These are phyloP conservation scores for Etheostoma perlongum DNA, from an alignment of 2,797 vertebrate species.

Conservation along the genomic window DNA sequence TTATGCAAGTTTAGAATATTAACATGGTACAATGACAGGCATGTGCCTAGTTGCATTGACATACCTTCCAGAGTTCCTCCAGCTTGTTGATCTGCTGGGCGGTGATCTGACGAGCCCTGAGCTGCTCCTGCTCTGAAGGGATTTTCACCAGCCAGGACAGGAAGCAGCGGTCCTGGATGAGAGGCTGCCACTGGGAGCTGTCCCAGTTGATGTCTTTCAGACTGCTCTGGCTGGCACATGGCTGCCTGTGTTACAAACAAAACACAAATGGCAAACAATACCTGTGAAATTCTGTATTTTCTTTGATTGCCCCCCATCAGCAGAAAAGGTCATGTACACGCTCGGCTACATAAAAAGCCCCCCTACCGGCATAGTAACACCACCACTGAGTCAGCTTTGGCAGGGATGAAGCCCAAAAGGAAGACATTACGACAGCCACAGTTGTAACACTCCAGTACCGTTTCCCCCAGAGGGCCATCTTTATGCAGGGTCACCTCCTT, in stretches of 20 bases:
- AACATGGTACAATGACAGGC: constrained; percentile 9
- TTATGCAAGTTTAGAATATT: constrained; percentile 20
- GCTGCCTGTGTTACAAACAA: constrained; percentile 85
- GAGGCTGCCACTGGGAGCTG: constrained; percentile 98
- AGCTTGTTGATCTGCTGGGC: constrained; percentile 99
- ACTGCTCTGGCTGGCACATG: constrained; percentile 99
- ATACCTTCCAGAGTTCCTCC: constrained; percentile 99
- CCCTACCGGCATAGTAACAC: constrained; percentile 94
- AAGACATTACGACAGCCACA: constrained; percentile 98
- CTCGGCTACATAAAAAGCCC: background rate
- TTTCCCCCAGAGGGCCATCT: constrained; percentile 96
- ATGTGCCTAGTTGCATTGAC: constrained; percentile 42
- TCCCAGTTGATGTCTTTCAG: constrained; percentile 99
- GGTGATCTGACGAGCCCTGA: constrained; percentile 95
- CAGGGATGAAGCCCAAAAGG: constrained; percentile 97
- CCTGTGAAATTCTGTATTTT: background rate
- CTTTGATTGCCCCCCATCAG: background rate
- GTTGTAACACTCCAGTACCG: constrained; percentile 97
- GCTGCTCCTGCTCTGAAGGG: constrained; percentile 97
- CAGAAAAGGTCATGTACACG: background rate
- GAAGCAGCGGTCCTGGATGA: constrained; percentile 98
- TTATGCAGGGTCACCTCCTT: constrained; percentile 98
- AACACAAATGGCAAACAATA: constrained; percentile 29
- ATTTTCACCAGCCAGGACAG: constrained; percentile 99
- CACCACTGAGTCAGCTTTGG: constrained; percentile 97